Evolutionary conservation across 2,113 vertebrate species (phyloP), one percentile per base, ranked within the genome.

Genomic region (Corythornis madagascariensis): DNA sequence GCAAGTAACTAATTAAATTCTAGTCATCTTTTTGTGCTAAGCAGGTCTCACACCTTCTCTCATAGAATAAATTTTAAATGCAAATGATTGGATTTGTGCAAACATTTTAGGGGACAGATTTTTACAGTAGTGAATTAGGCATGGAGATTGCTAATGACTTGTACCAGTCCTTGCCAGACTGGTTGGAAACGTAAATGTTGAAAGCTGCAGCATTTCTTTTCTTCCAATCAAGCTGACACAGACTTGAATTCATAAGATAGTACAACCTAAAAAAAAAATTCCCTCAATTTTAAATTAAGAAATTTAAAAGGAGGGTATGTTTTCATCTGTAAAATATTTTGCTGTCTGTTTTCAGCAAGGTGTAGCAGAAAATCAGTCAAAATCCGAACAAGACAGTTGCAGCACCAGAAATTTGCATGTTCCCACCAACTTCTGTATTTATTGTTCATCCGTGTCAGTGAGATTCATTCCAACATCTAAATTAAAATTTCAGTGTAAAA

Each of bases 1-100:
- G 31, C 75, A 92, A 88, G 38, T 45, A 65, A 19, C 70, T 94
- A 89, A 92, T 93, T 91, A 94, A 80, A 95, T 94, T 94, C 87
- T 61, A 43, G 82, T 80, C 56, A 57, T 94, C 69, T 88, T 73
- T 89, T 86, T 69, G 29, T 11, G 1, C 60, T 71, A 52, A 89
- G 48, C 56, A 77, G 75, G 89, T 91, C 92, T 96, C 52, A 33
- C 75, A 86, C 87, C 43, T 96, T 96, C 79, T 88, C 35, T 45
- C 48, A 69, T 76, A 83, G 76, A 85, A 91, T 86, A 89, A 86
- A 94, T 95, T 91, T 92, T 77, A 86, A 89, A 88, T 93, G 79
- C 75, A 93, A 93, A 94, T 91, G 20, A 71, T 80, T 85, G 22
- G 21, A 81, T 88, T 96, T 91, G 35, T 83, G 42, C 64, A 57